These are phyloP conservation scores for Dromiciops gliroides DNA, from an alignment of 2,113 vertebrate species.

Conservation along the genomic window DNA sequence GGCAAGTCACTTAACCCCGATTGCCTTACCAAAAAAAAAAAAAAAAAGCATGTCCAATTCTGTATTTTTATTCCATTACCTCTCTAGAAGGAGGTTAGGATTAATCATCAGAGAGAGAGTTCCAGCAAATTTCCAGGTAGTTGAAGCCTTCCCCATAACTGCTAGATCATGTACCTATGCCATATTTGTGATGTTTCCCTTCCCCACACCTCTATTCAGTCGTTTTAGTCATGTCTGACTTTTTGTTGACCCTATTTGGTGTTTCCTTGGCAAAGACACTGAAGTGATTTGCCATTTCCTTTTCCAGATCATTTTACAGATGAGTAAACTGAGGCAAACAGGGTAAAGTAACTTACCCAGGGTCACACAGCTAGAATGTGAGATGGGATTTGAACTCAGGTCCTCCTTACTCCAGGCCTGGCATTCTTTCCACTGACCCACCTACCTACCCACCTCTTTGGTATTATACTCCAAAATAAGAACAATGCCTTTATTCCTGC, in stretches of 20 bases:
- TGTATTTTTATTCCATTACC: not conserved
- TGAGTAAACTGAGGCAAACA: not conserved
- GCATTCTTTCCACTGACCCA: not conserved
- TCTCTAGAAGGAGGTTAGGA: not conserved
- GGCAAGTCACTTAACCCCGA: too few relatives aligned
- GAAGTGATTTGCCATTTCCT: not conserved
- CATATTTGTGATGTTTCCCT: not conserved
- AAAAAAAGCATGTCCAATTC: not conserved
- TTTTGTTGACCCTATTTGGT: not conserved
- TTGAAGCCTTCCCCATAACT: not conserved
- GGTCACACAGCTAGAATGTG: not conserved
- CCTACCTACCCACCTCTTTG: not conserved
- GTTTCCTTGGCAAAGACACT: not conserved
- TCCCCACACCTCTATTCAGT: not conserved
- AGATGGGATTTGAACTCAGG: not conserved
- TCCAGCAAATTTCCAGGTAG: not conserved
- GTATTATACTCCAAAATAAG: not conserved
- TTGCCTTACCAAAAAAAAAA: not conserved
- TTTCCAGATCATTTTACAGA: not conserved
- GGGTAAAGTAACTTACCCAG: not conserved
- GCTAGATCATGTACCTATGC: not conserved
- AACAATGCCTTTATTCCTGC: not conserved
- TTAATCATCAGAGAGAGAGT: not conserved
- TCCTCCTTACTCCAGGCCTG: too few relatives aligned
- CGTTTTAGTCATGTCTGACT: not conserved